phyloP scores from a whole-genome alignment of 2,888 invertebrate genomes.

The Lithophane leautieri region DNA sequence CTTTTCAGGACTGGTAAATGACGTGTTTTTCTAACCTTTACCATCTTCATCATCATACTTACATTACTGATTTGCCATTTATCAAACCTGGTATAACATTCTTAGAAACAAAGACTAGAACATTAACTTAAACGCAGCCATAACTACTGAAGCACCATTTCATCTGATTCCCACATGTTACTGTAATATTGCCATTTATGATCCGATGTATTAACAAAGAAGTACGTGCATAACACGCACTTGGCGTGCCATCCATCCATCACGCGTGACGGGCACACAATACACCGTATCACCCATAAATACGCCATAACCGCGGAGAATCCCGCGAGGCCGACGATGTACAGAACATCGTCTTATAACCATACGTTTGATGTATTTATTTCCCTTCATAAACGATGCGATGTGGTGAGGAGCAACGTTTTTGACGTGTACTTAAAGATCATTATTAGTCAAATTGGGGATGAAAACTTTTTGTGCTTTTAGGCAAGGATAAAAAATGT shows the following conservation, averaged over 20 bases:
- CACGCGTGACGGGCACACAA: slow-evolving; percentile 39
- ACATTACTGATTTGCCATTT: neutral
- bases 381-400: slow-evolving; percentile 9
- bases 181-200: slow-evolving; percentile 39
- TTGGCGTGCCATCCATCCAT: slow-evolving; percentile 57
- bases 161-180: slow-evolving; percentile 25
- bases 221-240: slow-evolving; percentile 29
- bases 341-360: slow-evolving; percentile 15
- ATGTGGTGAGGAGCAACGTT: neutral
- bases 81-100: neutral
- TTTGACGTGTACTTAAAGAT: neutral
- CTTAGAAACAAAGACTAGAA: slow-evolving; percentile 5
- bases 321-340: slow-evolving; percentile 18
- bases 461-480: neutral
- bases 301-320: slow-evolving; percentile 25
- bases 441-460: neutral
- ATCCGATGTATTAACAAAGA: slow-evolving; percentile 26
- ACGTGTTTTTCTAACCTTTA: neutral
- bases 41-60: neutral
- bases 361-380: slow-evolving; percentile 33
- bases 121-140: slow-evolving; percentile 27
- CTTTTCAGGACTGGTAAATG: neutral
- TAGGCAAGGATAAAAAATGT: no score
- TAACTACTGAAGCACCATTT: slow-evolving; percentile 10
- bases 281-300: slow-evolving; percentile 26